Conservation (phyloP, 2,797 vertebrate species). For the Crax fasciolata region DNA sequence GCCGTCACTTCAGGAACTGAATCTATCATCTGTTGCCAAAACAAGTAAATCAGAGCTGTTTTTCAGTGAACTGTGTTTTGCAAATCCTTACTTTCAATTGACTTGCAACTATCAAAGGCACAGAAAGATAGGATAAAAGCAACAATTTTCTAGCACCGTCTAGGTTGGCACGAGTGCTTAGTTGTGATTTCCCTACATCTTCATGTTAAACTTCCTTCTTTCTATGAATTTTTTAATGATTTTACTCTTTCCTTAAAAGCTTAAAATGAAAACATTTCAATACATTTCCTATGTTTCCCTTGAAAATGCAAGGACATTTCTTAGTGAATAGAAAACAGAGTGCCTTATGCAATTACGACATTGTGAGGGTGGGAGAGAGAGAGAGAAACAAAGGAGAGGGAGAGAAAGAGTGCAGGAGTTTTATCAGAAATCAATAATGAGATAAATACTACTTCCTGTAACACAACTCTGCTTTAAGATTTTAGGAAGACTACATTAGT, state of each 20-base stretch:
- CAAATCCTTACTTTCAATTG: conserved; percentile 67
- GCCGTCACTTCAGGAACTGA: conserved; percentile 25
- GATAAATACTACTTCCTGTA: neutral
- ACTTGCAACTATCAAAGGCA: conserved; percentile 50
- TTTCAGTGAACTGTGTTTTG: conserved; percentile 51
- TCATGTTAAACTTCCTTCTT: conserved; percentile 40
- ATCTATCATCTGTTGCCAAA: conserved; percentile 34
- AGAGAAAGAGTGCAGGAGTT: neutral
- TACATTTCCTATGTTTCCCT: neutral
- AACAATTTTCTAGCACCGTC: conserved; percentile 28
- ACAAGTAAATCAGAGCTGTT: conserved; percentile 47
- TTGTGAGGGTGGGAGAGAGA: neutral
- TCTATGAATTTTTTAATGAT: conserved; percentile 56
- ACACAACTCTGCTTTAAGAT: neutral
- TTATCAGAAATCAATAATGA: neutral
- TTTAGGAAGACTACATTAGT: neutral
- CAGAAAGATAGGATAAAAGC: conserved; percentile 56
- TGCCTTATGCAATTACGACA: neutral
- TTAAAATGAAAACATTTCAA: conserved; percentile 45
- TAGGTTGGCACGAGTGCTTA: neutral
- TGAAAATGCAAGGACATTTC: conserved; percentile 18
- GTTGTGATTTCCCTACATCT: conserved; percentile 38
- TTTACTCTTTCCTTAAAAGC: conserved; percentile 56
- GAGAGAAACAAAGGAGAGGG: neutral
- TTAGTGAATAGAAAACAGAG: neutral